These are phyloP conservation scores for Sigmodon hispidus DNA, from an alignment of 2,113 vertebrate species.

Conservation along the genomic window DNA sequence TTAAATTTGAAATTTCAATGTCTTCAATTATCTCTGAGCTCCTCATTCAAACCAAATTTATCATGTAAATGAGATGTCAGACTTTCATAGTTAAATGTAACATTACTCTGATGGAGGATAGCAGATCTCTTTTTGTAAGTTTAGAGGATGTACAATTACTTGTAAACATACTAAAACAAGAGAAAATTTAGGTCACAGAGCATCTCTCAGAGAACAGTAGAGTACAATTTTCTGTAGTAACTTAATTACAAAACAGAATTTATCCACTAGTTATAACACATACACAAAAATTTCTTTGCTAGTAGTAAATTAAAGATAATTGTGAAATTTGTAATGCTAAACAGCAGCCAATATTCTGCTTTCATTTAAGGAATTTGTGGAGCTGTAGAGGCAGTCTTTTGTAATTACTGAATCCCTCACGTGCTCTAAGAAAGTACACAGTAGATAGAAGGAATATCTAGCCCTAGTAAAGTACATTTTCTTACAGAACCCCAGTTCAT, in stretches of 20 bases:
- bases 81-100: neutral
- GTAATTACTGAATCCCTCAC: neutral
- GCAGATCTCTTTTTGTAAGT: neutral
- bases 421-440: neutral
- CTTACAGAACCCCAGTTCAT: neutral
- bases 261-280: neutral
- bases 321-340: conserved; percentile 5
- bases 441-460: neutral
- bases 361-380: neutral
- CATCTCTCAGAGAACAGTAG: neutral
- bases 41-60: neutral
- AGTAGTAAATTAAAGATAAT: conserved; percentile 35
- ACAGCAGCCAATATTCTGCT: neutral
- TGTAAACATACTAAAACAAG: neutral
- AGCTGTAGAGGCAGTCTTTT: conserved; percentile 1
- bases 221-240: neutral
- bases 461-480: neutral
- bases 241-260: neutral
- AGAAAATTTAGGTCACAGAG: neutral
- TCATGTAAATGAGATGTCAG: neutral
- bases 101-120: neutral
- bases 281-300: neutral
- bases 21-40: neutral
- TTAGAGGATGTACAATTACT: neutral
- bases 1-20: conserved; percentile 10